Base-by-base conservation (phyloP, 2,113 vertebrate genomes). In the Aphelocoma coerulescens region DNA sequence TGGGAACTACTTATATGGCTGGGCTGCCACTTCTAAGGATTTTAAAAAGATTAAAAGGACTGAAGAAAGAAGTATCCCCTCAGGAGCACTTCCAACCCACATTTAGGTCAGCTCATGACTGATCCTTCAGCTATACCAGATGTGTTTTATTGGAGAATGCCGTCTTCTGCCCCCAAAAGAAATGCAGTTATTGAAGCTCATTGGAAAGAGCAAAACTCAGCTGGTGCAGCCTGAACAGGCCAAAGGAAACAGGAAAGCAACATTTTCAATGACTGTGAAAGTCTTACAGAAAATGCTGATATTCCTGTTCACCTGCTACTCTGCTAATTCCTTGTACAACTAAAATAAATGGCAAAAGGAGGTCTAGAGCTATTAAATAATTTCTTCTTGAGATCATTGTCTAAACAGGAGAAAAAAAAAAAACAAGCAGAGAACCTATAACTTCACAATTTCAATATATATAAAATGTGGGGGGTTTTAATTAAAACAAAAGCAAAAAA, bases 21-120 rank as follows among this genome's bases (percentile, higher is more conserved):
- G 58, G 69, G 77, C 73, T 71, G 30, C 66, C 80, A 81, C 55
- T 88, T 94, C 46, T 65, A 48, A 91, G 77, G 72, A 93, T 81
- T 88, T 94, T 26, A 76, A 79, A 94, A 57, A 91, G 63, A 95
- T 93, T 81, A 94, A 94, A 94, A 89, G n/a, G 78, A 83, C 51
- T 13, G 37, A 62, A 93, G 80, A 65, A 80, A 67, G 54, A 48
- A 86, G 52, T 52, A 39, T 91, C 89, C 92, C 81, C 89, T 93
- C 66, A 91, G 91, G 94, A 96, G 68, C 68, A 71, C 51, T 95
- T 93, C 85, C 72, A 88, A 39, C 68, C 82, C 16, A 32, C 63
- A 88, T 94, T 95, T 43, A 93, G 95, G 95, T 88, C 93, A 96
- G 85, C 83, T 89, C 84, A 78, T 71, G 92, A 92, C 33, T 73